Base-by-base conservation (phyloP, 1,140 invertebrate genomes). In the Asobara japonica region DNA sequence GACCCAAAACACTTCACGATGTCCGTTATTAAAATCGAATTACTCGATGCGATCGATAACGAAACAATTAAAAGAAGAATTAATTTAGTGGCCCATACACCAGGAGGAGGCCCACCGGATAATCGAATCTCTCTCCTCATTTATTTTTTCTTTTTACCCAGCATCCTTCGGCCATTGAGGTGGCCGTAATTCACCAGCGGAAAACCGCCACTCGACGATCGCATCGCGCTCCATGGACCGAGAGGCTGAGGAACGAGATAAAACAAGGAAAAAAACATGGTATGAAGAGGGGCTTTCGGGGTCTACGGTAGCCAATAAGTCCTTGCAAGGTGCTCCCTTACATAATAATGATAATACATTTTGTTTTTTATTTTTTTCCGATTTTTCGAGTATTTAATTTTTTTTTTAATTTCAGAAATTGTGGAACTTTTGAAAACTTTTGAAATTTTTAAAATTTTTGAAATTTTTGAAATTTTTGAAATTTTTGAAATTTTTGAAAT, bases 301-400 rank as follows among this genome's bases (percentile, higher is more conserved):
- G 45, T 69, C 77, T 76, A 66, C 76, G 74, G 77, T 78, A 78
- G 76, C 76, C 20, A 65, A 60, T 38, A 38, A 73, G 41, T 16
- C 41, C 11, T 45, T 45, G 41, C n/a, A 7, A n/a, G n/a, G n/a
- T n/a, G n/a, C n/a, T n/a, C n/a, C n/a, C n/a, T n/a, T n/a, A n/a
- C n/a, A n/a, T n/a, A n/a, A n/a, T n/a, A n/a, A n/a, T n/a, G n/a
- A n/a, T n/a, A n/a, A n/a, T n/a, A n/a, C n/a, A n/a, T n/a, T n/a
- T n/a, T n/a, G n/a, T n/a, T n/a, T n/a, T n/a, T n/a, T n/a, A n/a
- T n/a, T n/a, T n/a, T n/a, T n/a, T n/a, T n/a, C n/a, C n/a, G n/a
- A n/a, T n/a, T n/a, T n/a, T n/a, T n/a, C n/a, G n/a, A n/a, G n/a
- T n/a, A n/a, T n/a, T n/a, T n/a, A n/a, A n/a, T n/a, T n/a, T n/a